These are phyloP conservation scores for Poicephalus gulielmi DNA, from an alignment of 2,113 vertebrate species.

Conservation along the genomic window DNA sequence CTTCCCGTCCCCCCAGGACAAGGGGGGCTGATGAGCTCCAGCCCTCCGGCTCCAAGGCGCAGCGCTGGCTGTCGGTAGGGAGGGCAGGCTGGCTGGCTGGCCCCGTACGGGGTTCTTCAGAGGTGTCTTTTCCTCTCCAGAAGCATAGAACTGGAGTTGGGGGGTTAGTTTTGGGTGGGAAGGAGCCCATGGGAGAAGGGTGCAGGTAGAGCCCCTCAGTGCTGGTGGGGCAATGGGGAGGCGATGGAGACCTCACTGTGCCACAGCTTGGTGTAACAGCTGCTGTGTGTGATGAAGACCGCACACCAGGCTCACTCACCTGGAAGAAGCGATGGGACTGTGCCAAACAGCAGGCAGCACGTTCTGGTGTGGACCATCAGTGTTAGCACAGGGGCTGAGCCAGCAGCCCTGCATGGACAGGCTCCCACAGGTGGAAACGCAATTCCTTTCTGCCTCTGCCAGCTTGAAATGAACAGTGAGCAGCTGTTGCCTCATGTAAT, in stretches of 20 bases:
- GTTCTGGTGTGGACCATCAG: background rate
- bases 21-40: rapidly evolving
- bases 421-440: background rate
- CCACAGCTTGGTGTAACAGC: background rate
- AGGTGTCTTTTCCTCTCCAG: background rate
- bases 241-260: background rate
- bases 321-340: background rate
- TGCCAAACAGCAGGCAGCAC: background rate
- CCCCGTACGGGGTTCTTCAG: rapidly evolving
- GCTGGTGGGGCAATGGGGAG: background rate
- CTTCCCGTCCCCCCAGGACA: no score
- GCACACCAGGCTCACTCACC: background rate
- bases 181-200: background rate
- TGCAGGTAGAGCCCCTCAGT: background rate
- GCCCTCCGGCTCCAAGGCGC: rapidly evolving
- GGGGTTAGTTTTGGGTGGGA: background rate
- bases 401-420: background rate
- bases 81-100: background rate
- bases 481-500: rapidly evolving
- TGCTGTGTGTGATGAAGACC: background rate
- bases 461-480: background rate
- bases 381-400: background rate
- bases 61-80: background rate
- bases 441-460: background rate
- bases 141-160: rapidly evolving